Conservation (phyloP, 2,113 vertebrate genomes). For the Nannobrachium achirus region DNA sequence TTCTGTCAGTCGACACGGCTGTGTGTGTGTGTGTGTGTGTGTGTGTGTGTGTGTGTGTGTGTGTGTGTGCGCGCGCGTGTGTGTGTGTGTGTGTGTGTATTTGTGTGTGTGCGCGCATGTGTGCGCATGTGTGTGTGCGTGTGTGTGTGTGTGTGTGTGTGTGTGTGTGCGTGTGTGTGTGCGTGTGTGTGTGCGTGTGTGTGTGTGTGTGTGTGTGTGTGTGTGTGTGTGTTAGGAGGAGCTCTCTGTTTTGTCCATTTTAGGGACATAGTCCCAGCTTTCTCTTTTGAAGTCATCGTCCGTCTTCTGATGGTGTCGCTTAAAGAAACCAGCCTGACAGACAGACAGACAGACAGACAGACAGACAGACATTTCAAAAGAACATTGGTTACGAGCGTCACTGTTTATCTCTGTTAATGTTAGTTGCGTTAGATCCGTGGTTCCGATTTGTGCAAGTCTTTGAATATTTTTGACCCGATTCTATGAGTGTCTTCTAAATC, state of each 20-base stretch:
- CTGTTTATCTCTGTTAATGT: too few relatives aligned
- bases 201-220: neutral
- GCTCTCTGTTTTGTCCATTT: too few relatives aligned
- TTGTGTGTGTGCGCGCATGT: neutral
- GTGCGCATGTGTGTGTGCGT: conserved; percentile 4
- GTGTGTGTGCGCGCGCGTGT: neutral
- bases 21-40: neutral
- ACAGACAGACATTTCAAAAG: too few relatives aligned
- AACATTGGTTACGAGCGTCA: too few relatives aligned
- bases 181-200: neutral
- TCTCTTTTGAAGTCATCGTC: too few relatives aligned
- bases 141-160: conserved; percentile 1
- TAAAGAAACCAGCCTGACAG: neutral
- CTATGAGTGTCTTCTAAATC: too few relatives aligned
- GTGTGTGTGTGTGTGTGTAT: neutral
- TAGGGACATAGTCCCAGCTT: too few relatives aligned
- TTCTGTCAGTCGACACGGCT: too few relatives aligned
- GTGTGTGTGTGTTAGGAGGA: neutral
- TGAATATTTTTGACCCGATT: too few relatives aligned
- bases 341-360: conserved; percentile 11
- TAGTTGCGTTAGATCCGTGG: too few relatives aligned
- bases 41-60: neutral
- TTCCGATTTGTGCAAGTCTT: too few relatives aligned
- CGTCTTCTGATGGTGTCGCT: neutral
- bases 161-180: neutral